Evolutionary conservation across 2,888 invertebrate species (phyloP).

Genomic region (Conchocele bisecta): DNA sequence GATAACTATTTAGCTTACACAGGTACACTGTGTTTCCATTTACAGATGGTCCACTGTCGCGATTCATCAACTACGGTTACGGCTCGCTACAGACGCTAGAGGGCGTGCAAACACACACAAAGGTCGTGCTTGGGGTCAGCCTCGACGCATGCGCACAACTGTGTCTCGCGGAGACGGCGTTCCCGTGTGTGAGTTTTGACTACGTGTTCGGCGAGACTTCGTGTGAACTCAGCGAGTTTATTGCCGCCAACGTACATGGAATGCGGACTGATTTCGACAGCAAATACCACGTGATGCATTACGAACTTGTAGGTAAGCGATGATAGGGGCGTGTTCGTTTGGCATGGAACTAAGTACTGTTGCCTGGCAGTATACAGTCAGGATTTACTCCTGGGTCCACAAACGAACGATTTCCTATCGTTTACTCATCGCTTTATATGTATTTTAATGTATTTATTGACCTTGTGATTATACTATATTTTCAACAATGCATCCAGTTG

Average conservation of each 20-base stretch:
- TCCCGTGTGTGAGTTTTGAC: constrained; percentile 78
- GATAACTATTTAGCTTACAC: no score
- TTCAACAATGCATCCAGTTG: no score
- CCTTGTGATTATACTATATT: no score
- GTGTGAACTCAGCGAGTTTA: constrained; percentile 78
- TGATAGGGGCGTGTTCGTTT: no score
- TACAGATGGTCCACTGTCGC: constrained; percentile 75
- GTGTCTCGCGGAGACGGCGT: constrained; percentile 76
- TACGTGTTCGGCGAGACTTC: constrained; percentile 74
- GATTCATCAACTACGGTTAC: constrained; percentile 79
- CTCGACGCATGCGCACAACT: constrained; percentile 78
- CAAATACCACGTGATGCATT: constrained; percentile 74
- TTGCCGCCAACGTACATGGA: constrained; percentile 77
- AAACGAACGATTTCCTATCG: no score
- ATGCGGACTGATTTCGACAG: constrained; percentile 65
- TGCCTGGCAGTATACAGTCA: no score
- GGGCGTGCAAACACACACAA: constrained; percentile 74
- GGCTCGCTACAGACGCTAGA: constrained; percentile 74
- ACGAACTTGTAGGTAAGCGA: constrained; percentile 77
- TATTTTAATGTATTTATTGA: no score
- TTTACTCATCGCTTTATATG: no score
- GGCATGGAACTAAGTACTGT: no score
- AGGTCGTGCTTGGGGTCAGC: constrained; percentile 73
- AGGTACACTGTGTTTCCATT: no score
- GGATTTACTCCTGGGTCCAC: no score